A percentile compares a stretch with the other conserved stretches of the same genome.
phyloP scores from a whole-genome alignment of 2,113 vertebrate genomes.

The Spilogale gracilis region DNA sequence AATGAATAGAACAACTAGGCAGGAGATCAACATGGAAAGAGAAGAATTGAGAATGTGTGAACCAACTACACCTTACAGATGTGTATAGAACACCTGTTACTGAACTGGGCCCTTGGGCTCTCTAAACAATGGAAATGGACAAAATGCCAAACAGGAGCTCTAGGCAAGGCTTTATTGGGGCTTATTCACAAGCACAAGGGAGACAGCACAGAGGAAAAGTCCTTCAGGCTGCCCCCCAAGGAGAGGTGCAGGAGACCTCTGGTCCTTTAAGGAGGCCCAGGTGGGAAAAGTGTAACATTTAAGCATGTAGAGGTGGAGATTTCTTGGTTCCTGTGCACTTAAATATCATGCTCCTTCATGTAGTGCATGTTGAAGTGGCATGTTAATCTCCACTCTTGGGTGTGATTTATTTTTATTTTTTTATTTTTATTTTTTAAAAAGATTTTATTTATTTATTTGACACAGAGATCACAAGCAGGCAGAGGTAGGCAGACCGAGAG shows the following conservation, averaged over 20 bases:
- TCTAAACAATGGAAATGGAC: not conserved
- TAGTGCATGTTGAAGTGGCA: not conserved
- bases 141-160: not conserved
- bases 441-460: too few relatives aligned
- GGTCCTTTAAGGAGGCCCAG: not conserved
- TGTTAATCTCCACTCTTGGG: not conserved
- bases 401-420: not conserved
- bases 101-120: not conserved
- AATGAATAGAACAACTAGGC: not conserved
- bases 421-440: too few relatives aligned
- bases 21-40: not conserved
- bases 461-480: too few relatives aligned
- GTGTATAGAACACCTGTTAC: not conserved
- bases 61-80: not conserved
- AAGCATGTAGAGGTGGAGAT: not conserved
- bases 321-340: not conserved
- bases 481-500: too few relatives aligned
- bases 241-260: not conserved
- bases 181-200: not conserved
- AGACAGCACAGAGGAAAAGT: not conserved
- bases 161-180: not conserved
- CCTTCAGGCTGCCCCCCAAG: not conserved
- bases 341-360: not conserved
- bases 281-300: not conserved
- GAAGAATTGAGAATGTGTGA: not conserved